Evolutionary conservation across 2,888 invertebrate genomes (phyloP).

Genomic region (Deilephila elpenor): DNA sequence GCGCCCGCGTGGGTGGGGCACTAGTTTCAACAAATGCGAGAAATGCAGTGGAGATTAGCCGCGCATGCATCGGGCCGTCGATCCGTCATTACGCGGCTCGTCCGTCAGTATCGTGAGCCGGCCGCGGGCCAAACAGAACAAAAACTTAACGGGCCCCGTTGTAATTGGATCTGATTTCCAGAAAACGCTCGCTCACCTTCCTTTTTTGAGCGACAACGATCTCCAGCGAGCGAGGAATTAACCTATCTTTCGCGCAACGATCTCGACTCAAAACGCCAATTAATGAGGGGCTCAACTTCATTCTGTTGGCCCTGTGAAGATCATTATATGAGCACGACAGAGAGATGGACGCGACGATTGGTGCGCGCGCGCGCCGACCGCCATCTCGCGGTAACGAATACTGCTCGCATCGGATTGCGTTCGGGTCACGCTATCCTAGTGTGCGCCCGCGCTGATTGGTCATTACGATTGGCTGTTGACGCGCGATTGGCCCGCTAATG

Average conservation of each 20-base stretch:
- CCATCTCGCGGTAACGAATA: conserved; percentile 83
- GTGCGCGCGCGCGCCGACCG: conserved; percentile 73
- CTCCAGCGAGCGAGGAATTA: conserved; percentile 82
- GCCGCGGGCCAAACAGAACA: conserved; percentile 79
- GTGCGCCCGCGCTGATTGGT: conserved; percentile 75
- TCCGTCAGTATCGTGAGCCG: conserved; percentile 77
- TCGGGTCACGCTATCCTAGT: conserved; percentile 84
- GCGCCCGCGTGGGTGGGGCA: conserved; percentile 81
- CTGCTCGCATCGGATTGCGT: conserved; percentile 80
- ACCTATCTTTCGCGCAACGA: conserved; percentile 84
- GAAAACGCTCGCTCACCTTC: conserved; percentile 82
- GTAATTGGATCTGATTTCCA: conserved; percentile 85
- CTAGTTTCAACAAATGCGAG: conserved; percentile 65
- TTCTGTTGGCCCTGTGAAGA: conserved; percentile 84
- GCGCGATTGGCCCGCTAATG: conserved; percentile 77
- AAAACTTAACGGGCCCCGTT: conserved; percentile 81
- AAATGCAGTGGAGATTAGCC: conserved; percentile 61
- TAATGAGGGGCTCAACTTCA: conserved; percentile 85
- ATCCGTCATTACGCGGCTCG: conserved; percentile 66
- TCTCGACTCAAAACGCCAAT: conserved; percentile 85
- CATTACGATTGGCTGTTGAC: conserved; percentile 74
- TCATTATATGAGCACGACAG: conserved; percentile 85
- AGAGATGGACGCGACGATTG: conserved; percentile 83
- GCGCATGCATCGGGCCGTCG: conserved; percentile 53
- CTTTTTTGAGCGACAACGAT: conserved; percentile 83